Evolutionary conservation across 2,888 invertebrate genomes (phyloP), one percentile per base, ranked within the genome.

Genomic region (Didymodactylos carnosus): DNA sequence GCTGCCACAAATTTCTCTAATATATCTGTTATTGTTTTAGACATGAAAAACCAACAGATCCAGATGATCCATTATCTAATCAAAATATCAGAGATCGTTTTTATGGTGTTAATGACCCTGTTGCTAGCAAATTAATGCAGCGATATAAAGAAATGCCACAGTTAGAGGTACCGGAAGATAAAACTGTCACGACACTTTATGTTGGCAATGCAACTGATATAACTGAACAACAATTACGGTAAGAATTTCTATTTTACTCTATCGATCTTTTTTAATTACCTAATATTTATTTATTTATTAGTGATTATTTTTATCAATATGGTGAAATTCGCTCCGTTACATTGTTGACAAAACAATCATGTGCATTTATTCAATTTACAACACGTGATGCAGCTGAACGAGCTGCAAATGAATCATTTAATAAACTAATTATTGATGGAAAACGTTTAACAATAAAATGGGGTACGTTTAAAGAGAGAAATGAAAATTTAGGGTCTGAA

Each of bases 241-340:
- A 29, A 29, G 53, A 29, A 29, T 14, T 5, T 11, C 35, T 49
- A 11, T 23, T 23, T 75, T 73, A 40, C n/a, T n/a, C n/a, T n/a
- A n/a, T n/a, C n/a, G n/a, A 70, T 40, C 16, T 29, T 46, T 53
- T 39, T 8, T 27, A 25, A 73, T 16, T 6, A 43, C 1, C 16
- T 5, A 27, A 1, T 16, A 14, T 40, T 19, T 77, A 79, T 73
- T 51, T 10, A 19, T 19, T 51, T 23, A 11, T 5, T 77, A 89
- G 91, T 77, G 94, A 95, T 81, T 91, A 95, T 80, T 98, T 98
- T 84, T 98, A 98, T 84, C 97, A 98, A 82, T 97, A 91, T 84
- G 98, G 98, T 23, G 98, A 98, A 84, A 94, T 99, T 76, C 88
- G 98, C 78, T 90, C 91, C 0, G 87, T 98, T 27, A 93, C 93